These are phyloP conservation scores for Cheilinus undulatus DNA, from an alignment of 2,113 vertebrate species.

Conservation along the genomic window DNA sequence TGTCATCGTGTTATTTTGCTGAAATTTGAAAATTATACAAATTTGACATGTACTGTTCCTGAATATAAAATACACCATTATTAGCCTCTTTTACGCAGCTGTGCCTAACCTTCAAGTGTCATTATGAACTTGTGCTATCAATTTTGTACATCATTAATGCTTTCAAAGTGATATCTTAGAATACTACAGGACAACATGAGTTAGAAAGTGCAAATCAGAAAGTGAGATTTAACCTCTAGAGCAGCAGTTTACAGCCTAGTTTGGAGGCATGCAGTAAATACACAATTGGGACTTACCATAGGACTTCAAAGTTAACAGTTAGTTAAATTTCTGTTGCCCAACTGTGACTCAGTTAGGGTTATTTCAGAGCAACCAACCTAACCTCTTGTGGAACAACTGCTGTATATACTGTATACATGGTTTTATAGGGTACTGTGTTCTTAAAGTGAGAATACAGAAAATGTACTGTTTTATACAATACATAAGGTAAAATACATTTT, in stretches of 20 bases:
- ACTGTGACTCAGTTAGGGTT: not conserved
- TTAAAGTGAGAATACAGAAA: not conserved
- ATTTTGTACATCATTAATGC: not conserved
- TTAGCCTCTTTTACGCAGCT: conserved; percentile 11
- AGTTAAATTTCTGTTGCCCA: not conserved
- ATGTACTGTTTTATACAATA: not conserved
- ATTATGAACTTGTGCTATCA: not conserved
- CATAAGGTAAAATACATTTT: not conserved
- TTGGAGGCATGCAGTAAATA: not conserved
- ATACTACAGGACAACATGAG: not conserved
- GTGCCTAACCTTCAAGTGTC: not conserved
- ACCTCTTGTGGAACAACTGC: not conserved
- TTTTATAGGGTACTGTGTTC: not conserved
- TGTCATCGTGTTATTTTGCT: conserved; percentile 1
- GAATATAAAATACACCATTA: not conserved
- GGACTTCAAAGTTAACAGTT: not conserved
- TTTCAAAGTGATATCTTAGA: not conserved
- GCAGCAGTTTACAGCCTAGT: conserved; percentile 16
- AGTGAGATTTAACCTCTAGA: not conserved
- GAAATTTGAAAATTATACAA: conserved; percentile 11
- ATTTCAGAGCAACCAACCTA: not conserved
- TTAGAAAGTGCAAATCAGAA: not conserved
- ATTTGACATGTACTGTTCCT: conserved; percentile 25
- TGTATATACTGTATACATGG: not conserved
- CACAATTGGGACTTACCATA: conserved; percentile 14